Conservation (phyloP, 2,113 vertebrate species). For the Rhinolophus ferrumequinum region DNA sequence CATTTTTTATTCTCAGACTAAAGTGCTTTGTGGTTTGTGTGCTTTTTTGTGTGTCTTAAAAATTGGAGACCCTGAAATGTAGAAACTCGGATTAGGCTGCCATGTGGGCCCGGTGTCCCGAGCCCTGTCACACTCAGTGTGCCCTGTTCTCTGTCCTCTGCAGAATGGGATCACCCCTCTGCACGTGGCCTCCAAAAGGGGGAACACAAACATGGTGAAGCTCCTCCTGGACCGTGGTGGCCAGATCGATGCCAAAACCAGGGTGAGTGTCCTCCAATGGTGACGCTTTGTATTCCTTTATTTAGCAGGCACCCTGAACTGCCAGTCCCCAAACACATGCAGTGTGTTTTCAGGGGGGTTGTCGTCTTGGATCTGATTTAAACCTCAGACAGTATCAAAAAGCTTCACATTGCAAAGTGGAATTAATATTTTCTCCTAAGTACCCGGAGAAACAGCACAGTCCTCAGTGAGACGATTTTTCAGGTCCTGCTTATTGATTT, state of each 20-base stretch:
- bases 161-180: conserved; percentile 99
- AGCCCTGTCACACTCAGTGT: too few relatives aligned
- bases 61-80: not conserved
- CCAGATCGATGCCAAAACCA: conserved; percentile 98
- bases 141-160: conserved; percentile 73
- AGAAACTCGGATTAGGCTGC: not conserved
- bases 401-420: not conserved
- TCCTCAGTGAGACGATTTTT: not conserved
- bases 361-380: conserved; percentile 11
- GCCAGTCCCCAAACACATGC: not conserved
- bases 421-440: not conserved
- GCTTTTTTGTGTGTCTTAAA: conserved; percentile 50
- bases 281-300: too few relatives aligned
- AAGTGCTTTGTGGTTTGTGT: conserved; percentile 65
- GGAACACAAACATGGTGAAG: conserved; percentile 99
- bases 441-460: not conserved
- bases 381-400: not conserved
- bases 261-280: conserved; percentile 88
- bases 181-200: conserved; percentile 98
- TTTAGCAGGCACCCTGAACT: not conserved
- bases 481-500: not conserved
- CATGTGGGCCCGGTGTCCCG: not conserved
- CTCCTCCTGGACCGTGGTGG: conserved; percentile 96
- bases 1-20: conserved; percentile 56
- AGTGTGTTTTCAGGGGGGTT: not conserved